phyloP scores from a whole-genome alignment of 2,113 vertebrate species.

The Lates calcarifer region DNA sequence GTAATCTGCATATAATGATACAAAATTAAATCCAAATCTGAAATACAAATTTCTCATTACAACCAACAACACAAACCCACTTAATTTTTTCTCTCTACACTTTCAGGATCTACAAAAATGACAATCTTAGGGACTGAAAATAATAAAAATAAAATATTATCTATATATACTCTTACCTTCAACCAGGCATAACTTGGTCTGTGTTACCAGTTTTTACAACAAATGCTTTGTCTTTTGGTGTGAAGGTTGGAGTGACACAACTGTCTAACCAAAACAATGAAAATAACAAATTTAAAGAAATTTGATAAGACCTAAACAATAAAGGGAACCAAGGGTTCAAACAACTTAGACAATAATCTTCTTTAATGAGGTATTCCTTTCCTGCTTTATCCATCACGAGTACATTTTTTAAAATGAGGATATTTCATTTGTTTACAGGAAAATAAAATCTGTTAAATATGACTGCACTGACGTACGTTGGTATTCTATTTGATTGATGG shows the following conservation, averaged over 20 bases:
- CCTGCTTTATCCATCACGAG: not conserved
- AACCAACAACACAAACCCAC: too few relatives aligned
- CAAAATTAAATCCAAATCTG: not conserved
- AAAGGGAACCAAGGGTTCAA: not conserved
- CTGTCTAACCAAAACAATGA: not conserved
- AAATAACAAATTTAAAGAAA: constrained; percentile 11
- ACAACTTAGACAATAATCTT: constrained; percentile 21
- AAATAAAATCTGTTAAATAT: constrained; percentile 8
- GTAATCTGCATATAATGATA: not conserved
- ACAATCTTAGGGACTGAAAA: too few relatives aligned
- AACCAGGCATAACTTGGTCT: not conserved
- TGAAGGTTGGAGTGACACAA: not conserved
- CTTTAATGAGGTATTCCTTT: constrained; percentile 17
- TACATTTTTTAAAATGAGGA: not conserved
- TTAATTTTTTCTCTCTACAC: too few relatives aligned
- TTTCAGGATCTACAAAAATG: too few relatives aligned
- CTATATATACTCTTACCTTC: too few relatives aligned
- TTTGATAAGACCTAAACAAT: not conserved
- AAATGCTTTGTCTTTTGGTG: not conserved
- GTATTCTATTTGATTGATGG: not conserved
- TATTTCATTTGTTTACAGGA: constrained; percentile 3
- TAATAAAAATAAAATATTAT: not conserved
- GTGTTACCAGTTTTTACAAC: too few relatives aligned
- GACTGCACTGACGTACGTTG: not conserved
- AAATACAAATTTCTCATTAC: too few relatives aligned